A percentile compares a stretch with the other conserved stretches of the same genome.
phyloP scores from a whole-genome alignment of 1,140 invertebrate species.

The Hermetia illucens region DNA sequence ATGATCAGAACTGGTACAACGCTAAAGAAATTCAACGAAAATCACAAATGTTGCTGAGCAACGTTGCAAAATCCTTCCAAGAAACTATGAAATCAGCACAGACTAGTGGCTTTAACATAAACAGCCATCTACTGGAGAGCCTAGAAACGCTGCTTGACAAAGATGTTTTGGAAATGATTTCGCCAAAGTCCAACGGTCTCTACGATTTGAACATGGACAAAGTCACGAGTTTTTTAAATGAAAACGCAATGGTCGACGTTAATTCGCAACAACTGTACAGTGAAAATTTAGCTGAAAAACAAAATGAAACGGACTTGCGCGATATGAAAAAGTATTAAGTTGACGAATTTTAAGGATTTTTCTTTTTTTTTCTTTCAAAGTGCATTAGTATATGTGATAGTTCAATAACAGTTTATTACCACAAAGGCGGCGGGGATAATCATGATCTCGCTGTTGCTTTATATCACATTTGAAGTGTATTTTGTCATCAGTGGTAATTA shows the following conservation, averaged over 20 bases:
- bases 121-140: not conserved
- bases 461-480: too few relatives aligned
- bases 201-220: slow-evolving; percentile 3
- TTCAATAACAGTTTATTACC: too few relatives aligned
- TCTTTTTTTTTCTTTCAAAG: too few relatives aligned
- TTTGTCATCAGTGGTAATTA: too few relatives aligned
- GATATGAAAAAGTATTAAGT: slow-evolving; percentile 2
- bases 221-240: not conserved
- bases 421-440: too few relatives aligned
- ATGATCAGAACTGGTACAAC: slow-evolving; percentile 5
- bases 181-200: not conserved
- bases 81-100: not conserved
- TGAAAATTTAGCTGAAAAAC: not conserved
- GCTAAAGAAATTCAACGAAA: not conserved
- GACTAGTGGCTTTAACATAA: slow-evolving; percentile 2
- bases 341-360: too few relatives aligned
- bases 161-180: slow-evolving; percentile 1
- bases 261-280: not conserved
- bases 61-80: not conserved
- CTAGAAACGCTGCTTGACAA: not conserved
- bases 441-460: too few relatives aligned
- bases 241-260: not conserved
- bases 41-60: not conserved
- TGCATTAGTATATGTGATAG: too few relatives aligned
- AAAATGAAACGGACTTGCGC: not conserved